phyloP scores from a whole-genome alignment of 2,888 invertebrate species.

The Drosophila emarginata region DNA sequence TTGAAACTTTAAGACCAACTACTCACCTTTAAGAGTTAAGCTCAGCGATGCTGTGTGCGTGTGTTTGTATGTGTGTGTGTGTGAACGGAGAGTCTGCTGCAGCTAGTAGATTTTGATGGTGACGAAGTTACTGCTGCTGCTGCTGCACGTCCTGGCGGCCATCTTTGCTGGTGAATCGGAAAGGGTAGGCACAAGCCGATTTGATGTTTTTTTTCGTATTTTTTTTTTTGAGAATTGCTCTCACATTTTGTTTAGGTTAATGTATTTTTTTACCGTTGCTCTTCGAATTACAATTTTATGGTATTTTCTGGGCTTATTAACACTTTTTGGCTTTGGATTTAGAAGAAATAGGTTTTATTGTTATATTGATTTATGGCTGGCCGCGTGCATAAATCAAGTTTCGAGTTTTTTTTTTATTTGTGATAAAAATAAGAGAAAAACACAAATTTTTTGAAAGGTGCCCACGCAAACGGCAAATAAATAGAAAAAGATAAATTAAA shows the following conservation, averaged over 20 bases:
- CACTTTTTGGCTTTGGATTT: slow-evolving; percentile 45
- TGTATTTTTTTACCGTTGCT: slow-evolving; percentile 25
- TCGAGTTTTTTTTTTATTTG: slow-evolving; percentile 44
- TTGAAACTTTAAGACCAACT: slow-evolving; percentile 42
- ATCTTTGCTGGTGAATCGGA: slow-evolving; percentile 52
- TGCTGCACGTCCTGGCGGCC: slow-evolving; percentile 70
- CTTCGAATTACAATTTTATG: background rate
- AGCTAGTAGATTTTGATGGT: slow-evolving; percentile 42
- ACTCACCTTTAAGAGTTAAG: slow-evolving; percentile 64
- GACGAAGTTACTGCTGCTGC: slow-evolving; percentile 34
- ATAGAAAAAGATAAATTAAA: slow-evolving; percentile 71
- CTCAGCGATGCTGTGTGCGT: slow-evolving; percentile 16
- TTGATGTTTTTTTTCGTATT: slow-evolving; percentile 52
- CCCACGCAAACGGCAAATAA: slow-evolving; percentile 65
- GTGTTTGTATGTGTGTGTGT: slow-evolving; percentile 32
- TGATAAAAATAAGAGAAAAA: slow-evolving; percentile 17
- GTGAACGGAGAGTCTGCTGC: slow-evolving; percentile 32
- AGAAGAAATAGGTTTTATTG: slow-evolving; percentile 32
- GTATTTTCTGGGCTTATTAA: background rate
- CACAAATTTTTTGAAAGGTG: slow-evolving; percentile 55
- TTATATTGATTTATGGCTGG: slow-evolving; percentile 55
- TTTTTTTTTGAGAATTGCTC: slow-evolving; percentile 16
- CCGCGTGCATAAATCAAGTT: slow-evolving; percentile 68
- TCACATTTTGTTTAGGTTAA: slow-evolving; percentile 22
- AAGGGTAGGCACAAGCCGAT: slow-evolving; percentile 35